Base-by-base conservation (phyloP, 2,113 vertebrate species). In the Neotragus moschatus region DNA sequence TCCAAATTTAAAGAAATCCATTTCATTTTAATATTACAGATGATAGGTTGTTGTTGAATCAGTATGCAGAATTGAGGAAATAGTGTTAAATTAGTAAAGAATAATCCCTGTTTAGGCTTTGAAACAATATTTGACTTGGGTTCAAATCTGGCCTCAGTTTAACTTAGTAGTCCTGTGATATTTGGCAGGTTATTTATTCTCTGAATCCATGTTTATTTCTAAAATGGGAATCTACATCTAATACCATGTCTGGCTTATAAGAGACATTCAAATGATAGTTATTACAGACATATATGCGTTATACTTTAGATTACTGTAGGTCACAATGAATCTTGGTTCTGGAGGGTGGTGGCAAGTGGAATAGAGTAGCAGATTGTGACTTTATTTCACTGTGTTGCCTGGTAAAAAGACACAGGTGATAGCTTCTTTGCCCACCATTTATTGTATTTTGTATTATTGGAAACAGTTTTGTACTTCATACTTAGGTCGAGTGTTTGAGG, bases 171-270 rank as follows among this genome's bases (percentile, higher is more conserved):
- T 95, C 28, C 19, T 55, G 5, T 85, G 77, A 21, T 39, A 84
- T 92, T 75, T 25, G 26, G 33, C 45, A 87, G 73, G 17, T 63
- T 86, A 39, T 96, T 91, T 96, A 90, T 82, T 55, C 56, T 91
- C 58, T 90, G 25, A 84, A 60, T 36, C 23, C 33, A 36, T 94
- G 84, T 88, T 96, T 75, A n/a, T 84, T 97, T 97, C 60, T 93
- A 86, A 89, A 55, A 79, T 94, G 61, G 15, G 25, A 86, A n/a
- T 81, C 16, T 86, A 26, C 14, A 79, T 53, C 14, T 94, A 49
- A 58, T 91, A 30, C 81, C 17, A 80, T 84, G 49, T 14, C 43
- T 96, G 45, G 17, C 53, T 92, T 92, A 45, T 93, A 88, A 82
- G 53, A 93, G 47, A 45, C 14, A 70, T 82, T 86, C 66, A 92